A percentile compares a stretch with the other conserved stretches of the same genome.
Evolutionary conservation across 2,797 vertebrate genomes (phyloP).

Genomic region (Scyliorhinus canicula): DNA sequence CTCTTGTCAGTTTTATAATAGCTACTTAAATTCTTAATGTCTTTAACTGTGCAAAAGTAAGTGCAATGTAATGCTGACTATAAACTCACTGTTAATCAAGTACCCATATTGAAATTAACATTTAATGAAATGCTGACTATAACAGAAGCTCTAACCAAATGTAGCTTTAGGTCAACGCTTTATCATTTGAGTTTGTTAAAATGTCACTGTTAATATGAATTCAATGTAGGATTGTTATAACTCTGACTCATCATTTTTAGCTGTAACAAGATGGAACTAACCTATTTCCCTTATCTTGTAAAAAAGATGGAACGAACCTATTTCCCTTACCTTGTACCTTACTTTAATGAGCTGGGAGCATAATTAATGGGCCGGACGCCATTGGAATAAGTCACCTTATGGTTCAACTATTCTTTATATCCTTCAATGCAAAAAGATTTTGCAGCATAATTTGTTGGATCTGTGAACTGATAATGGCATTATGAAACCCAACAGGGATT

Average conservation of each 20-base stretch:
- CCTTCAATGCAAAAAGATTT: neutral
- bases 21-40: neutral
- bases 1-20: neutral
- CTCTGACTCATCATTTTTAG: neutral
- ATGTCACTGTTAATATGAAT: neutral
- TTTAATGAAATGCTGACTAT: conserved; percentile 7
- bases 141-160: neutral
- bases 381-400: too few relatives aligned
- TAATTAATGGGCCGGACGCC: neutral
- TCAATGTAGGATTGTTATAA: neutral
- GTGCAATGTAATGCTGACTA: conserved; percentile 7
- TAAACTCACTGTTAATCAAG: conserved; percentile 1
- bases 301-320: neutral
- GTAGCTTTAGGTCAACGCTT: neutral
- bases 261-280: neutral
- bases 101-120: neutral
- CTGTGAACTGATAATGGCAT: neutral
- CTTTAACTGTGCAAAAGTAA: neutral
- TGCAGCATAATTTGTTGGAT: neutral
- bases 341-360: neutral
- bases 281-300: neutral
- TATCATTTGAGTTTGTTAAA: neutral
- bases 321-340: neutral
- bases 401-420: neutral
- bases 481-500: neutral